Evolutionary conservation across 2,113 vertebrate species (phyloP).

Genomic region (Pelecanus crispus): DNA sequence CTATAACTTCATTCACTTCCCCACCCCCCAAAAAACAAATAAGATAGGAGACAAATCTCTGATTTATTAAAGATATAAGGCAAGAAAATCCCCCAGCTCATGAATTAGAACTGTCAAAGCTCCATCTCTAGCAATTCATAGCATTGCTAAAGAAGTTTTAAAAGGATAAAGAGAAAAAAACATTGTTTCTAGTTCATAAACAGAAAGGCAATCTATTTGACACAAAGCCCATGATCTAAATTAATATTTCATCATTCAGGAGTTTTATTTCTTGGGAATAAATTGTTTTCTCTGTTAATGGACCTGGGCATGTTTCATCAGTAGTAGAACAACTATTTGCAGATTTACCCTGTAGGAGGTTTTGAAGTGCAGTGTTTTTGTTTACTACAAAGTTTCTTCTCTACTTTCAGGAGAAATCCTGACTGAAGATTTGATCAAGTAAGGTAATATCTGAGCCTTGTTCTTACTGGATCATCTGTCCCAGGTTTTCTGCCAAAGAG

Average conservation of each 20-base stretch:
- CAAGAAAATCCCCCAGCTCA: neutral
- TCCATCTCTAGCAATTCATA: neutral
- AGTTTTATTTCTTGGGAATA: conserved; percentile 35
- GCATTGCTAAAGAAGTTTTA: neutral
- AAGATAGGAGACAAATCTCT: neutral
- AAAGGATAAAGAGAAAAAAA: neutral
- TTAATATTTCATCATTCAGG: neutral
- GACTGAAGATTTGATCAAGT: neutral
- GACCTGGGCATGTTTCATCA: neutral
- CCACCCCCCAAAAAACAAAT: neutral
- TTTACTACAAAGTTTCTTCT: neutral
- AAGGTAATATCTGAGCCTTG: neutral
- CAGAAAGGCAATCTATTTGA: conserved; percentile 1
- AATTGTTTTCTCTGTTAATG: conserved; percentile 40
- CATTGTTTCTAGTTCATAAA: conserved; percentile 6
- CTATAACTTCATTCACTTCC: neutral
- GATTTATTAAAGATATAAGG: neutral
- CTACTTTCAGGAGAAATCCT: neutral
- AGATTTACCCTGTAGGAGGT: neutral
- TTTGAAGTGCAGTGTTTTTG: neutral
- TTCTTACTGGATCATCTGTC: neutral
- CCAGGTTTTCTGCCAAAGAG: neutral
- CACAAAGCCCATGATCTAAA: neutral
- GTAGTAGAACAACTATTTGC: neutral
- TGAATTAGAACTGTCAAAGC: conserved; percentile 6